Percentiles rank a stretch among this genome's conserved stretches.
phyloP scores from a whole-genome alignment of 2,797 vertebrate species.

The Capromys pilorides region DNA sequence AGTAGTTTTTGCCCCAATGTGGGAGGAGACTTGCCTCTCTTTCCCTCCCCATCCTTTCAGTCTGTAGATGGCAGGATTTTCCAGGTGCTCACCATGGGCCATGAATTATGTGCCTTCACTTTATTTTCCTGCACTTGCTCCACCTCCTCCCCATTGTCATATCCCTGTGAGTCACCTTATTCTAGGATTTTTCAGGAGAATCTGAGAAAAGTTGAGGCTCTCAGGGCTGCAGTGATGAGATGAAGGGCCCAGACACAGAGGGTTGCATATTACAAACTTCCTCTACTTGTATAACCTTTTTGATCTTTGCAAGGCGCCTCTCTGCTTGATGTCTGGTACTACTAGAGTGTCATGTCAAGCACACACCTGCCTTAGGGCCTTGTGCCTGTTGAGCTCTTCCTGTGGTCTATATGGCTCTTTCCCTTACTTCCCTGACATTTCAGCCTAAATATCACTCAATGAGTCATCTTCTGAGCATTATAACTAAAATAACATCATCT shows the following conservation, averaged over 20 bases:
- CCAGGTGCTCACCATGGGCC: background rate
- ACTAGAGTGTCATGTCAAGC: background rate
- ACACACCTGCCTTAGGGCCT: background rate
- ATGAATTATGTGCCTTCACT: background rate
- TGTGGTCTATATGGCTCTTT: background rate
- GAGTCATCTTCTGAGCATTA: background rate
- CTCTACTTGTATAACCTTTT: background rate
- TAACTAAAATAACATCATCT: background rate
- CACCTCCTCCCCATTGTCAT: background rate
- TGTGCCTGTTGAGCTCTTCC: background rate
- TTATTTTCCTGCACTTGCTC: background rate
- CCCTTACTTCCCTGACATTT: background rate
- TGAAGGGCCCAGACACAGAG: background rate
- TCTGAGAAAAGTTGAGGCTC: background rate
- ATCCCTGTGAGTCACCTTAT: background rate
- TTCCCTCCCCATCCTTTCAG: background rate
- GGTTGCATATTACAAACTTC: background rate
- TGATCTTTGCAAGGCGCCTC: background rate
- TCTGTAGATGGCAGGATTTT: background rate
- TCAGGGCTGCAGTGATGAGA: background rate
- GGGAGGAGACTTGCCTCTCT: background rate
- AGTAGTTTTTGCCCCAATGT: background rate
- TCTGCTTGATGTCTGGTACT: background rate
- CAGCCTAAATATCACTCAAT: background rate
- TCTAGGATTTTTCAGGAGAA: background rate